These are phyloP conservation scores for Odontomyia ornata DNA, from an alignment of 2,888 invertebrate species.

Conservation along the genomic window DNA sequence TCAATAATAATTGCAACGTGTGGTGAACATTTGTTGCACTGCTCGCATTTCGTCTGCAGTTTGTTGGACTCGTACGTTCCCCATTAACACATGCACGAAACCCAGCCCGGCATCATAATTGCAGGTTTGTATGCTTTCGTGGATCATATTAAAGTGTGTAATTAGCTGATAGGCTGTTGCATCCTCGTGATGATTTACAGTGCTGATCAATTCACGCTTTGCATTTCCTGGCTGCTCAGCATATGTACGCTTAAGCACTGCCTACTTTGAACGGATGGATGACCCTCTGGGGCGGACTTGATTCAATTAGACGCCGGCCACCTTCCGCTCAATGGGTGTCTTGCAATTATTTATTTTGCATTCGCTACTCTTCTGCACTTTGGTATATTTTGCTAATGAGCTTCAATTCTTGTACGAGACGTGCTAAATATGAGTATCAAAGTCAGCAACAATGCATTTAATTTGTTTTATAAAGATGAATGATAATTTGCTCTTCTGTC, in stretches of 20 bases:
- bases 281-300: conserved; percentile 2
- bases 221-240: conserved; percentile 23
- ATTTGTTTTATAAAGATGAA: too few relatives aligned
- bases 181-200: background rate
- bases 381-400: conserved; percentile 4
- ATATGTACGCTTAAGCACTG: background rate
- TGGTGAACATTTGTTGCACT: background rate
- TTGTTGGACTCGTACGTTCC: background rate
- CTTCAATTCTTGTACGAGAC: background rate
- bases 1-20: conserved; percentile 7
- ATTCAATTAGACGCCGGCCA: conserved; percentile 26
- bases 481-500: too few relatives aligned
- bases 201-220: conserved; percentile 31
- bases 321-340: background rate
- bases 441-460: background rate
- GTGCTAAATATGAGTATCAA: background rate
- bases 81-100: background rate
- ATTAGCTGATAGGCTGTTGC: conserved; percentile 32
- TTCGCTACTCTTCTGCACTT: background rate
- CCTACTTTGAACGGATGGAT: conserved; percentile 23
- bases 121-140: conserved; percentile 27
- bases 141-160: background rate
- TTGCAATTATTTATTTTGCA: background rate
- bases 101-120: conserved; percentile 12
- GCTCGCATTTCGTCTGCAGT: background rate